Percentiles rank a stretch among this genome's conserved stretches.
These are phyloP conservation scores for Gryon sp. DNA, from an alignment of 1,140 invertebrate species.

Conservation along the genomic window DNA sequence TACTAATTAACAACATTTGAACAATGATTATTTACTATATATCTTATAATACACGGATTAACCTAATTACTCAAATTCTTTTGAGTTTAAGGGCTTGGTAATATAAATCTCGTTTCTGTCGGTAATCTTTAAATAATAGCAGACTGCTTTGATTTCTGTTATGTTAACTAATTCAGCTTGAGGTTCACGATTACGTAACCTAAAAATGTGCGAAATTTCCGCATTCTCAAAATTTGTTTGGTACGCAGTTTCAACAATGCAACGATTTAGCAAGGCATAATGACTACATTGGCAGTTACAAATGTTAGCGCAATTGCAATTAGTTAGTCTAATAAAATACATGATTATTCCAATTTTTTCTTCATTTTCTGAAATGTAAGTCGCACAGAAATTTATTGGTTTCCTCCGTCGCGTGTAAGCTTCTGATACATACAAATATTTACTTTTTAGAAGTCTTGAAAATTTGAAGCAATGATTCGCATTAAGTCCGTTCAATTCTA, in stretches of 20 bases:
- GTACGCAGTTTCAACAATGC: not conserved
- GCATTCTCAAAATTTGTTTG: not conserved
- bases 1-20: too few species aligned
- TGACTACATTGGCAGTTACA: conserved; percentile 2
- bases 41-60: too few species aligned
- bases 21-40: too few species aligned
- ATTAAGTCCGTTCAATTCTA: not conserved
- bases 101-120: not conserved
- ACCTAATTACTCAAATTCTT: conserved; percentile 5
- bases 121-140: conserved; percentile 1
- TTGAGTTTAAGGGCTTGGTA: not conserved
- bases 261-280: not conserved
- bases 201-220: not conserved
- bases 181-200: not conserved
- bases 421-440: conserved; percentile 3
- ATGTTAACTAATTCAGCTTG: not conserved
- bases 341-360: conserved; percentile 1
- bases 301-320: not conserved
- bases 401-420: not conserved
- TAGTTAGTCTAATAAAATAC: not conserved
- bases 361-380: not conserved
- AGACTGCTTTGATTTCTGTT: not conserved
- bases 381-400: not conserved
- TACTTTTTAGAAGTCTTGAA: not conserved
- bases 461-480: not conserved